Conservation (phyloP, 2,888 invertebrate genomes). For the Cistogaster globosa region DNA sequence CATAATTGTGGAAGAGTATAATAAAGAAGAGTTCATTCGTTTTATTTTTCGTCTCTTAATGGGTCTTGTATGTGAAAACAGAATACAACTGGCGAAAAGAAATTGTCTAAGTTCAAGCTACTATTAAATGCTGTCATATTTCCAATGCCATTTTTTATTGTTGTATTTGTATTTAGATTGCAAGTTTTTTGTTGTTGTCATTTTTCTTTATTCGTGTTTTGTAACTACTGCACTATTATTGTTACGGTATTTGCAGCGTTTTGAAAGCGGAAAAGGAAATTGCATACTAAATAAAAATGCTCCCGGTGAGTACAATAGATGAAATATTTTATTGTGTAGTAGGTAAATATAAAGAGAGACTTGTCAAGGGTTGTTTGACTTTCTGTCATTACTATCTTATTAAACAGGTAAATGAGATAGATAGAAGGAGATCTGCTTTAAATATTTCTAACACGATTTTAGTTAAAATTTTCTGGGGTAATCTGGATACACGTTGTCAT, state of each 20-base stretch:
- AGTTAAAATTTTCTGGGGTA: too few relatives aligned
- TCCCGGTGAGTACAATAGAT: conserved; percentile 57
- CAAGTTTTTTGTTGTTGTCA: not conserved
- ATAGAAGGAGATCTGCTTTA: too few relatives aligned
- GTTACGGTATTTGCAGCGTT: not conserved
- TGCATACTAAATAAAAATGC: conserved; percentile 68
- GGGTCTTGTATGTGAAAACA: conserved; percentile 12
- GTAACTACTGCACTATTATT: conserved; percentile 13
- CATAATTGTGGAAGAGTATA: conserved; percentile 2
- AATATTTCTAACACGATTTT: too few relatives aligned
- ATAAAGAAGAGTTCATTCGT: conserved; percentile 17
- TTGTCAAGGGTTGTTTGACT: too few relatives aligned
- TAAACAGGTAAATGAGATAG: too few relatives aligned
- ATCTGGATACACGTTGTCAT: too few relatives aligned
- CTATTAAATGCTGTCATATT: conserved; percentile 67
- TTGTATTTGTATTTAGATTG: not conserved
- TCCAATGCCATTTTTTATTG: conserved; percentile 57
- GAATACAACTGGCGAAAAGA: conserved; percentile 36
- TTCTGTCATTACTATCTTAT: too few relatives aligned
- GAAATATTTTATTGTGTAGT: conserved; percentile 38
- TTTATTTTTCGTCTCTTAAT: not conserved
- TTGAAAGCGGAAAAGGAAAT: conserved; percentile 68
- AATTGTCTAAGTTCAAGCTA: conserved; percentile 65
- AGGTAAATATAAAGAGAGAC: too few relatives aligned
- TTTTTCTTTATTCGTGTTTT: too few relatives aligned